Conservation (phyloP, 1,140 invertebrate species). For the Portunus trituberculatus region DNA sequence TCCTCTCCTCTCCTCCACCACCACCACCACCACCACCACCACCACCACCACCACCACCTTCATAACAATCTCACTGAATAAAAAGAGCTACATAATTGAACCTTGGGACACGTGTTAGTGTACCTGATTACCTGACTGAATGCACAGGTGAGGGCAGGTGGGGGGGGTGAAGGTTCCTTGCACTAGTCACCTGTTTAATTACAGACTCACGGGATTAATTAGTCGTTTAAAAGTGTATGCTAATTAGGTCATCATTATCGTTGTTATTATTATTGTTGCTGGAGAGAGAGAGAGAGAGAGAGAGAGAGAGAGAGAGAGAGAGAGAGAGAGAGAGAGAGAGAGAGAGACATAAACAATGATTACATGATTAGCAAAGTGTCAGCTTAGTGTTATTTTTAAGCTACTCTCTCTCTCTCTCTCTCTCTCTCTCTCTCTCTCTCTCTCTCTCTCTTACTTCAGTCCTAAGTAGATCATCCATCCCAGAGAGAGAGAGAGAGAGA, state of each 20-base stretch:
- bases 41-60: background rate
- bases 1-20: background rate
- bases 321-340: slow-evolving; percentile 11
- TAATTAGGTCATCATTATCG: background rate
- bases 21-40: background rate
- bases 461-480: too few relatives aligned
- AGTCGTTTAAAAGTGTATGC: background rate
- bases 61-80: background rate
- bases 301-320: slow-evolving; percentile 9
- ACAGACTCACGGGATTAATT: too few relatives aligned
- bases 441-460: background rate
- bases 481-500: background rate
- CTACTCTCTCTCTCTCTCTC: background rate
- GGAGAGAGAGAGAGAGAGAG: slow-evolving; percentile 18
- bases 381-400: background rate
- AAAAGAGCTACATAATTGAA: background rate
- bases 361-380: background rate
- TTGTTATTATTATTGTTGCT: too few relatives aligned
- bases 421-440: background rate
- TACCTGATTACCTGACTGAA: background rate
- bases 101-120: background rate
- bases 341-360: background rate
- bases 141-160: background rate
- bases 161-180: too few relatives aligned
- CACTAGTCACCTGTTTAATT: too few relatives aligned